Conservation (phyloP, 2,797 vertebrate species). For the Notoglanidium macrostoma region DNA sequence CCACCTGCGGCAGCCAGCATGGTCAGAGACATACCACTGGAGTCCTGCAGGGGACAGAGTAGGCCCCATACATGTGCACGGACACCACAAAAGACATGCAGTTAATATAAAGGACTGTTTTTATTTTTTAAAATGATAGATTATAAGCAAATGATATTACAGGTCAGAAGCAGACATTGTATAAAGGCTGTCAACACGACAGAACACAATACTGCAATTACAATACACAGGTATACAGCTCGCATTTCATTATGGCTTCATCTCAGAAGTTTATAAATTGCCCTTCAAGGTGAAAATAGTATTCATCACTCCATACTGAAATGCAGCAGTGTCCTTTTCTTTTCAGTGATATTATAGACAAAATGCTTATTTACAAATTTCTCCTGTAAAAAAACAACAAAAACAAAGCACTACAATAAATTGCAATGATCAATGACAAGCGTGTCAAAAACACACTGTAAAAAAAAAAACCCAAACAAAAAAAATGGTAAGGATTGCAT, state of each 20-base stretch:
- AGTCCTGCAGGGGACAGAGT: conserved; percentile 77
- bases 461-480: not conserved
- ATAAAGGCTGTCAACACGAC: not conserved
- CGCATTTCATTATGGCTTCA: not conserved
- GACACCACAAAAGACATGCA: not conserved
- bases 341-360: not conserved
- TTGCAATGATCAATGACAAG: not conserved
- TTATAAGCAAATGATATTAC: not conserved
- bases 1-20: conserved; percentile 96
- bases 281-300: not conserved
- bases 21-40: conserved; percentile 92
- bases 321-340: not conserved
- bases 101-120: not conserved
- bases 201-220: not conserved
- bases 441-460: not conserved
- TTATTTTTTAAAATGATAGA: not conserved
- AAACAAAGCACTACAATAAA: not conserved
- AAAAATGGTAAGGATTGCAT: not conserved
- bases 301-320: not conserved
- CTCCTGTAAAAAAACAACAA: not conserved
- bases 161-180: not conserved
- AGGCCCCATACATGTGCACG: not conserved
- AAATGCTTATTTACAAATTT: not conserved
- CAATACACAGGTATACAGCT: not conserved
- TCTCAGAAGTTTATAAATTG: not conserved